Evolutionary conservation across 2,113 vertebrate genomes (phyloP).

Genomic region (Ciconia stormi): DNA sequence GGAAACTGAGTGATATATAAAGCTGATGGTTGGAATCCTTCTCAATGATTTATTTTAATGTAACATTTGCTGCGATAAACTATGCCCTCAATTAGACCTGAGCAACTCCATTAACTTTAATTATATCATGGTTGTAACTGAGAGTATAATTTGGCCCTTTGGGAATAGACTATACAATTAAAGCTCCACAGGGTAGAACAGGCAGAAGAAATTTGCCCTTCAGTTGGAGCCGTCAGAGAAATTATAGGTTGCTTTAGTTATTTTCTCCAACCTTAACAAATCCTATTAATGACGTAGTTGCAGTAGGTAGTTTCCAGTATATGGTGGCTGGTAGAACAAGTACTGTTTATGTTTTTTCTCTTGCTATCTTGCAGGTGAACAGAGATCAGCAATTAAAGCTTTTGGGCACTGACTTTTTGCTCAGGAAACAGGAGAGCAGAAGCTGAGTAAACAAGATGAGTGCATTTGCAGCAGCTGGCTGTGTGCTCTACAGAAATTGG

Average conservation of each 20-base stretch:
- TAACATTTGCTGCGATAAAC: constrained; percentile 1
- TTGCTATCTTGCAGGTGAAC: not conserved
- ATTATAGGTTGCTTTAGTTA: not conserved
- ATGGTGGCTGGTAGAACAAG: not conserved
- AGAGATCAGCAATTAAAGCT: not conserved
- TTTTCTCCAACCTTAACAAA: constrained; percentile 7
- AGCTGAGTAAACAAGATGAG: not conserved
- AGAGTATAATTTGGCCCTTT: constrained; percentile 23
- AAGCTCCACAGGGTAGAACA: not conserved
- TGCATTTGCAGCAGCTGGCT: not conserved
- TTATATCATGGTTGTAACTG: constrained; percentile 21
- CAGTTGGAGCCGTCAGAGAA: constrained; percentile 17
- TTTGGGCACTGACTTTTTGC: not conserved
- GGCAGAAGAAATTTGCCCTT: constrained; percentile 29
- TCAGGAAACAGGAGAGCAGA: not conserved
- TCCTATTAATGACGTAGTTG: not conserved
- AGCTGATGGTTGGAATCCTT: not conserved
- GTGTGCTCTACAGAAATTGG: not conserved
- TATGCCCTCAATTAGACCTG: constrained; percentile 6
- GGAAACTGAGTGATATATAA: not conserved
- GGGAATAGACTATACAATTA: not conserved
- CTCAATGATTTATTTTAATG: not conserved
- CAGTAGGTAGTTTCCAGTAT: not conserved
- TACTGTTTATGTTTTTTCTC: not conserved
- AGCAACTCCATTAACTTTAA: constrained; percentile 43